These are phyloP conservation scores for Odontesthes bonariensis DNA, from an alignment of 2,113 vertebrate genomes.

Conservation along the genomic window DNA sequence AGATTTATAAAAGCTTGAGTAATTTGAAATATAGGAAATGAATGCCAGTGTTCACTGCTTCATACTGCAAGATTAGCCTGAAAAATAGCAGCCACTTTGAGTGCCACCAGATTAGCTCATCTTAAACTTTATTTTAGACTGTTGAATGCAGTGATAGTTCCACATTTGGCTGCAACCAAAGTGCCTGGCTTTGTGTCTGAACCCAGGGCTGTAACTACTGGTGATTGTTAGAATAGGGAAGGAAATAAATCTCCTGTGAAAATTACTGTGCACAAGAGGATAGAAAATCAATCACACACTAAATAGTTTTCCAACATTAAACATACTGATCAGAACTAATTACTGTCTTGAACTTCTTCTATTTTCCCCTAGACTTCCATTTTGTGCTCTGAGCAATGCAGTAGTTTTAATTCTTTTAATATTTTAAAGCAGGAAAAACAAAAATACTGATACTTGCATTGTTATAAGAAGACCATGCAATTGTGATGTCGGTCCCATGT, in stretches of 20 bases:
- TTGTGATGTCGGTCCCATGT: neutral
- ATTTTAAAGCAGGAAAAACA: constrained; percentile 16
- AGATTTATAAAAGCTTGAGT: too few relatives aligned
- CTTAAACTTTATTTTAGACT: too few relatives aligned
- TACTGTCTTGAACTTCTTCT: constrained; percentile 27
- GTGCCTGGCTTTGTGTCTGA: neutral
- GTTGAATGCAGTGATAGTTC: too few relatives aligned
- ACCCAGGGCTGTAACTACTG: neutral
- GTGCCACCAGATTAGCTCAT: too few relatives aligned
- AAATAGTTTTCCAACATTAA: constrained; percentile 48
- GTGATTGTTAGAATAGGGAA: neutral
- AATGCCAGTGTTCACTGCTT: too few relatives aligned
- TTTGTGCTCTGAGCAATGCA: constrained; percentile 33
- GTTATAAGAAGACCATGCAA: neutral
- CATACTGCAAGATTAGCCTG: too few relatives aligned
- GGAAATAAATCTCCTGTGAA: neutral
- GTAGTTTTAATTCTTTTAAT: constrained; percentile 40
- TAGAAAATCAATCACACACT: constrained; percentile 44
- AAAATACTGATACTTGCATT: too few relatives aligned
- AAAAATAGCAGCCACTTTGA: too few relatives aligned
- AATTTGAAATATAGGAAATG: too few relatives aligned
- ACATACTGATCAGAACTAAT: constrained; percentile 38
- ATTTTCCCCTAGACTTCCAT: constrained; percentile 34
- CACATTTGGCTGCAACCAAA: too few relatives aligned
- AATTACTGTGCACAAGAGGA: constrained; percentile 23